A percentile compares a stretch with the other conserved stretches of the same genome.
These are phyloP conservation scores for Lordiphosa clarofinis DNA, from an alignment of 1,140 invertebrate genomes.

Conservation along the genomic window DNA sequence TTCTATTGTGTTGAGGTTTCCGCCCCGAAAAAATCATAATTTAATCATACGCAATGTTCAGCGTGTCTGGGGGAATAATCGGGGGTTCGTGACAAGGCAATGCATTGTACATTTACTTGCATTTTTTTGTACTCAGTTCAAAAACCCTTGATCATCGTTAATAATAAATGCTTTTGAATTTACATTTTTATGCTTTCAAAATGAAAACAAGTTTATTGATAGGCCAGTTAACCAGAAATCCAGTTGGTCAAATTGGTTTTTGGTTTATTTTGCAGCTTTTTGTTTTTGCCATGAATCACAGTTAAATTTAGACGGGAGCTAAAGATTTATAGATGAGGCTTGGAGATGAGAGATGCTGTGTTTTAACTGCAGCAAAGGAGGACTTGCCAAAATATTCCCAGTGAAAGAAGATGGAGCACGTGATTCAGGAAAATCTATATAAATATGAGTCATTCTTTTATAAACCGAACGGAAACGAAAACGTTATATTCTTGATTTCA, in stretches of 20 bases:
- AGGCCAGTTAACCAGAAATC: slow-evolving; percentile 9
- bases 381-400: too few relatives aligned
- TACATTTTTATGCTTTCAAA: slow-evolving; percentile 7
- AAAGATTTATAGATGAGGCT: too few relatives aligned
- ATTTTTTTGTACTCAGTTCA: slow-evolving; percentile 28
- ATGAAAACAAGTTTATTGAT: slow-evolving; percentile 20
- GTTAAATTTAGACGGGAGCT: slow-evolving; percentile 59
- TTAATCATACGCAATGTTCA: slow-evolving; percentile 51
- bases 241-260: slow-evolving; percentile 31
- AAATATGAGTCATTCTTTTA: too few relatives aligned
- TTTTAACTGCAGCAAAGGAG: too few relatives aligned
- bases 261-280: slow-evolving; percentile 34
- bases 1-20: slow-evolving; percentile 46
- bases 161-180: slow-evolving; percentile 34
- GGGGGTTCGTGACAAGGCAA: slow-evolving; percentile 35
- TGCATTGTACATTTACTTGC: slow-evolving; percentile 46
- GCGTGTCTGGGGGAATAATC: slow-evolving; percentile 40
- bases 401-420: too few relatives aligned
- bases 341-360: too few relatives aligned
- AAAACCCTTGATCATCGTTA: slow-evolving; percentile 29
- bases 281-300: slow-evolving; percentile 61
- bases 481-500: too few relatives aligned
- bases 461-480: too few relatives aligned
- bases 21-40: slow-evolving; percentile 26
- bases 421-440: too few relatives aligned